Conservation (phyloP, 2,888 invertebrate species). For the Nephrocerus scutellatus region DNA sequence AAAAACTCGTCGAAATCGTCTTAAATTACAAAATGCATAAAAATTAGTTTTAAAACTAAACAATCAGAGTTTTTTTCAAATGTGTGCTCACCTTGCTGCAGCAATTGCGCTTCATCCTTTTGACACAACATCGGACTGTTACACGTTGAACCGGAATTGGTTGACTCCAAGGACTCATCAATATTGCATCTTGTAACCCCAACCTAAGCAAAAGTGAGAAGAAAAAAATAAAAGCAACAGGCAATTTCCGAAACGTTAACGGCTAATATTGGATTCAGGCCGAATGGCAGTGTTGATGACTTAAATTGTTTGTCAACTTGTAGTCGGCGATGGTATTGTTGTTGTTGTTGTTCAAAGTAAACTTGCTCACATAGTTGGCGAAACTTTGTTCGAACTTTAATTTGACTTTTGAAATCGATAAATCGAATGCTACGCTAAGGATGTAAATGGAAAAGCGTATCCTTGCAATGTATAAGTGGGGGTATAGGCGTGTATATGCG, state of each 20-base stretch:
- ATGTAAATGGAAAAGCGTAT: too few species aligned
- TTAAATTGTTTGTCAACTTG: too few species aligned
- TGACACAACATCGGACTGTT: constrained; percentile 46
- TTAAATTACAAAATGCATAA: neutral
- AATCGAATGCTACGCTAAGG: too few species aligned
- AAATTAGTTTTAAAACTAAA: neutral
- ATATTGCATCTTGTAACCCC: constrained; percentile 48
- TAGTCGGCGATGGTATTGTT: too few species aligned
- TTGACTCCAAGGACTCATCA: constrained; percentile 46
- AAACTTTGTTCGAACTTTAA: too few species aligned
- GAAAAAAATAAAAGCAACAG: neutral
- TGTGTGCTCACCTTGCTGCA: constrained; percentile 30
- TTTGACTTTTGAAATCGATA: too few species aligned
- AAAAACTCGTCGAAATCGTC: too few species aligned
- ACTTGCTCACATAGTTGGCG: too few species aligned
- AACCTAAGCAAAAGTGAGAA: constrained; percentile 31
- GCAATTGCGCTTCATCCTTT: constrained; percentile 43
- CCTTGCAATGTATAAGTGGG: constrained; percentile 7
- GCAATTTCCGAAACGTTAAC: too few species aligned
- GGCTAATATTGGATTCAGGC: too few species aligned
- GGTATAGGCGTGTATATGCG: neutral
- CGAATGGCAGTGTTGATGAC: too few species aligned
- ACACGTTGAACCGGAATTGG: constrained; percentile 45
- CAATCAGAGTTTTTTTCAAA: constrained; percentile 5
- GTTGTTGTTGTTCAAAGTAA: too few species aligned